Conservation (phyloP, 2,888 invertebrate species). For the Drosophila melanosoma region DNA sequence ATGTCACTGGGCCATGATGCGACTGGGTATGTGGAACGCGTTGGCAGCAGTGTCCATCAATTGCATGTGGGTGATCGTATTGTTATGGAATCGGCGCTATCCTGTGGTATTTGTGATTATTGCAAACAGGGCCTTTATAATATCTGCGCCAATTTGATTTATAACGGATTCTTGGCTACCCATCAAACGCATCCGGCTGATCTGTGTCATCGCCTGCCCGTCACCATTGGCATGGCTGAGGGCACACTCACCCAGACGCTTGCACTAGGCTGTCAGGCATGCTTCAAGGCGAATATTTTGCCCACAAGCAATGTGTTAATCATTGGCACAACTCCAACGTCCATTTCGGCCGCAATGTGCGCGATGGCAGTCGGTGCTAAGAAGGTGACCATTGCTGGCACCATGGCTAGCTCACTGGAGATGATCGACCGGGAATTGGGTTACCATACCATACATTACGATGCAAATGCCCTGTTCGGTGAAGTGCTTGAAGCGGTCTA, state of each 20-base stretch:
- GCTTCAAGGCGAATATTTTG: conserved; percentile 68
- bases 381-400: conserved; percentile 70
- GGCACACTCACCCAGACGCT: conserved; percentile 76
- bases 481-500: conserved; percentile 68
- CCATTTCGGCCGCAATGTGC: conserved; percentile 75
- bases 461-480: conserved; percentile 48
- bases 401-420: conserved; percentile 49
- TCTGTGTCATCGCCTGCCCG: conserved; percentile 79
- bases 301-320: conserved; percentile 77
- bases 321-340: conserved; percentile 77
- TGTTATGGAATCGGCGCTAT: conserved; percentile 96
- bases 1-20: conserved; percentile 96
- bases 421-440: conserved; percentile 59
- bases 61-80: conserved; percentile 94
- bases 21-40: conserved; percentile 90
- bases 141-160: conserved; percentile 73
- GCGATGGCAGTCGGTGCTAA: conserved; percentile 77
- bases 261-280: conserved; percentile 79
- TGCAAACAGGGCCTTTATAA: conserved; percentile 88
- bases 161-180: conserved; percentile 76
- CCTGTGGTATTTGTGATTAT: conserved; percentile 92
- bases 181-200: conserved; percentile 79
- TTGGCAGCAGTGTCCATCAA: conserved; percentile 88
- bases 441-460: conserved; percentile 63
- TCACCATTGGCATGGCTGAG: conserved; percentile 63